A percentile compares a stretch with the other conserved stretches of the same genome.
These are phyloP conservation scores for Phytoseiulus persimilis DNA, from an alignment of 2,888 invertebrate species.

Conservation along the genomic window DNA sequence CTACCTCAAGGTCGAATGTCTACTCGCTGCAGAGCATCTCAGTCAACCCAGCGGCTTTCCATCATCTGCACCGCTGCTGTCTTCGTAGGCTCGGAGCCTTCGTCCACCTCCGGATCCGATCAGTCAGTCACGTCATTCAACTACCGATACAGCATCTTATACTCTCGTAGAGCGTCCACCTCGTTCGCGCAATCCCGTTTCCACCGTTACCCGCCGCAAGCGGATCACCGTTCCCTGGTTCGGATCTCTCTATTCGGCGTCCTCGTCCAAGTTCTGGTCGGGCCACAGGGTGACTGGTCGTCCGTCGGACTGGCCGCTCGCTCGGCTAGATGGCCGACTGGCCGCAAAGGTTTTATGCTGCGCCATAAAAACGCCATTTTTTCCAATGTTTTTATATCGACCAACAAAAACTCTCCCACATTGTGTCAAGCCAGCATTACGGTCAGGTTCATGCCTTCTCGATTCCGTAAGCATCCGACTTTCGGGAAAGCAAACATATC, in stretches of 20 bases:
- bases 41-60: background rate
- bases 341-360: constrained; percentile 5
- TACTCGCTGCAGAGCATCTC: background rate
- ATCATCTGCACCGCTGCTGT: background rate
- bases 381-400: background rate
- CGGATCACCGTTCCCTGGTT: background rate
- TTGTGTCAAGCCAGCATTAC: constrained; percentile 5
- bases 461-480: background rate
- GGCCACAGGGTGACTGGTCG: background rate
- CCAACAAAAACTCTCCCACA: background rate
- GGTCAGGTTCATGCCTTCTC: background rate
- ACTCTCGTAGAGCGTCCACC: background rate
- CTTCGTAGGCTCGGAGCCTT: background rate
- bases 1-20: background rate
- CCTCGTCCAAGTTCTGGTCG: background rate
- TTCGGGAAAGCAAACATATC: constrained; percentile 5
- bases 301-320: background rate
- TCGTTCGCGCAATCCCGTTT: background rate
- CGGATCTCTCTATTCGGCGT: background rate
- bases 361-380: background rate
- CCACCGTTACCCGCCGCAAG: background rate
- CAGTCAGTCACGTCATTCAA: background rate
- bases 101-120: background rate
- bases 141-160: background rate
- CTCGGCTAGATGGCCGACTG: background rate